Evolutionary conservation across 2,113 vertebrate genomes (phyloP).

Genomic region (Xyliphius kryptos): DNA sequence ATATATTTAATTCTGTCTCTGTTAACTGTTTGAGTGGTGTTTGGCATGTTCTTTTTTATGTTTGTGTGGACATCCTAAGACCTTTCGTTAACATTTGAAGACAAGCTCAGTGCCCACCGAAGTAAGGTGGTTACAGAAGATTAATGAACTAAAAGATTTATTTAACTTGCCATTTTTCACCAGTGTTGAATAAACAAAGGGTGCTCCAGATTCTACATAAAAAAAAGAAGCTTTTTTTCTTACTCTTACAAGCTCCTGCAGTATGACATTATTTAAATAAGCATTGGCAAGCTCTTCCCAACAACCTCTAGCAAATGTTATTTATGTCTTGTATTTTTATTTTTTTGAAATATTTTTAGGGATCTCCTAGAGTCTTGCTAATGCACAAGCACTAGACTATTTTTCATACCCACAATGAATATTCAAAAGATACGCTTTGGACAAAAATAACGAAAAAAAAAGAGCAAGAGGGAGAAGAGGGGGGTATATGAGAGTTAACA

Average conservation of each 20-base stretch:
- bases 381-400: constrained; percentile 75
- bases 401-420: constrained; percentile 91
- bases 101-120: not conserved
- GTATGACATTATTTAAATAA: constrained; percentile 91
- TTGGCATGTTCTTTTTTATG: not conserved
- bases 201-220: constrained; percentile 55
- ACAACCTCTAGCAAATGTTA: constrained; percentile 88
- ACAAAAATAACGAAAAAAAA: constrained; percentile 60
- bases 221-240: constrained; percentile 71
- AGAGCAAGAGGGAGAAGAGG: constrained; percentile 14
- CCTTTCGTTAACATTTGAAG: not conserved
- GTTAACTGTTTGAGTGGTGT: not conserved
- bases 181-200: constrained; percentile 64
- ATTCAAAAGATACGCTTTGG: constrained; percentile 87
- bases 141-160: constrained; percentile 65
- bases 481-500: constrained; percentile 75
- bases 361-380: constrained; percentile 79
- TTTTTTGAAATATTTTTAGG: constrained; percentile 66
- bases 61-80: not conserved
- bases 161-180: constrained; percentile 65
- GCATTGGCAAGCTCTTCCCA: constrained; percentile 80
- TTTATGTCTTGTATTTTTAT: constrained; percentile 82
- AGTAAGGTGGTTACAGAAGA: constrained; percentile 41
- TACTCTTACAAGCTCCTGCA: constrained; percentile 57
- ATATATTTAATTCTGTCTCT: not conserved